A percentile compares a stretch with the other conserved stretches of the same genome.
phyloP scores from a whole-genome alignment of 2,888 invertebrate species.

The Digitonthophagus gazella region DNA sequence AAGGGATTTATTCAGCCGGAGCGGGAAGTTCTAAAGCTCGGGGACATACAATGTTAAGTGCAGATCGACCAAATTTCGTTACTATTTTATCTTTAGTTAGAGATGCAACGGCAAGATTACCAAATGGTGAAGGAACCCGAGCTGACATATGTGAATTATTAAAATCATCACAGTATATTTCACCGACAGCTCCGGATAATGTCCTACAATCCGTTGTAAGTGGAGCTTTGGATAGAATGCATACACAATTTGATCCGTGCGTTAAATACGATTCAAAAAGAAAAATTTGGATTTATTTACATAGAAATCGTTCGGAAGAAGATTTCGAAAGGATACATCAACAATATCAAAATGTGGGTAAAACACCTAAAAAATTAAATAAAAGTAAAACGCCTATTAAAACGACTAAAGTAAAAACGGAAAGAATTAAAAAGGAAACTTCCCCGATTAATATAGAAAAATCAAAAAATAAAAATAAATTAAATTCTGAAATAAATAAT shows the following conservation, averaged over 20 bases:
- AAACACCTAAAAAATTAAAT: conserved; percentile 53
- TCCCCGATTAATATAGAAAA: conserved; percentile 36
- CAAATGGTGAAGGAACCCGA: conserved; percentile 91
- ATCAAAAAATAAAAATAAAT: conserved; percentile 31
- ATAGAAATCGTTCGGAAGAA: conserved; percentile 61
- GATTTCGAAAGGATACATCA: conserved; percentile 68
- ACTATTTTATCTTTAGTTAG: conserved; percentile 88
- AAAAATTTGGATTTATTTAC: conserved; percentile 95
- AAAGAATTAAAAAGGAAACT: conserved; percentile 52
- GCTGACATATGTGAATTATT: conserved; percentile 88
- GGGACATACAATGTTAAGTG: conserved; percentile 79
- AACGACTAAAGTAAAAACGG: conserved; percentile 50
- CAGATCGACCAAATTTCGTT: conserved; percentile 85
- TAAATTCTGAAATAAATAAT: conserved; percentile 11
- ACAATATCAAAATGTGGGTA: conserved; percentile 63
- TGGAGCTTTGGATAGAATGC: conserved; percentile 85
- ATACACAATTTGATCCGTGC: conserved; percentile 88
- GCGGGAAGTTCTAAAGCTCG: conserved; percentile 63
- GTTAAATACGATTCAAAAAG: conserved; percentile 89
- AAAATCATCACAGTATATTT: conserved; percentile 63
- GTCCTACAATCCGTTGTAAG: conserved; percentile 81
- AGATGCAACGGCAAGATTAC: conserved; percentile 89
- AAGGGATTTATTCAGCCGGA: conserved; percentile 71
- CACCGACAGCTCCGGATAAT: conserved; percentile 58
- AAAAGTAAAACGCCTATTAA: conserved; percentile 46